Evolutionary conservation across 2,797 vertebrate species (phyloP).

Genomic region (Sebastes baramenuke): DNA sequence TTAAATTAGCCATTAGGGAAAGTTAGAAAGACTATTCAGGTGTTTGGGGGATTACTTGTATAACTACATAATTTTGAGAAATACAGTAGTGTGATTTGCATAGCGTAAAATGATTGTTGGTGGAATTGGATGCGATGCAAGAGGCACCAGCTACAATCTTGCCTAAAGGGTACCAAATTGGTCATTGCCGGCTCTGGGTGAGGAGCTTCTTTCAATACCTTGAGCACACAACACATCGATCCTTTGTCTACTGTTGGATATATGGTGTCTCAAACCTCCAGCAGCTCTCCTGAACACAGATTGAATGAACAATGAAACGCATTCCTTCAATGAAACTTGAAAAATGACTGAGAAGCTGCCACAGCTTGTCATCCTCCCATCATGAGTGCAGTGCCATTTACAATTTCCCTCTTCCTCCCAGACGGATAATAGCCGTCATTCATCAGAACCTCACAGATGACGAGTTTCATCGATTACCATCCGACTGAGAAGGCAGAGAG

Average conservation of each 20-base stretch:
- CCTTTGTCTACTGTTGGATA: not conserved
- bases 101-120: not conserved
- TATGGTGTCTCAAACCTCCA: not conserved
- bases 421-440: constrained; percentile 62
- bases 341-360: constrained; percentile 27
- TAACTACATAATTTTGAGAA: no score
- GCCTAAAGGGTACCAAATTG: not conserved
- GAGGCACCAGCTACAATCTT: not conserved
- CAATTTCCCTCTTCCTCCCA: constrained; percentile 31
- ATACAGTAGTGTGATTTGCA: no score
- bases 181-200: not conserved
- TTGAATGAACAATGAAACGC: not conserved
- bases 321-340: constrained; percentile 7
- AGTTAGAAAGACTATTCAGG: no score
- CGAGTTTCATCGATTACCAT: constrained; percentile 55
- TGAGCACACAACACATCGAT: not conserved
- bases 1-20: no score
- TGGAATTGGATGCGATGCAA: not conserved
- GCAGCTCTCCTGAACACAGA: not conserved
- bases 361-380: constrained; percentile 18
- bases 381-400: constrained; percentile 28
- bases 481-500: constrained; percentile 24
- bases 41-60: no score
- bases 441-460: constrained; percentile 52
- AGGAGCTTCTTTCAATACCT: not conserved